Evolutionary conservation across 2,113 vertebrate genomes (phyloP).

Genomic region (Rhabdomys dilectus): DNA sequence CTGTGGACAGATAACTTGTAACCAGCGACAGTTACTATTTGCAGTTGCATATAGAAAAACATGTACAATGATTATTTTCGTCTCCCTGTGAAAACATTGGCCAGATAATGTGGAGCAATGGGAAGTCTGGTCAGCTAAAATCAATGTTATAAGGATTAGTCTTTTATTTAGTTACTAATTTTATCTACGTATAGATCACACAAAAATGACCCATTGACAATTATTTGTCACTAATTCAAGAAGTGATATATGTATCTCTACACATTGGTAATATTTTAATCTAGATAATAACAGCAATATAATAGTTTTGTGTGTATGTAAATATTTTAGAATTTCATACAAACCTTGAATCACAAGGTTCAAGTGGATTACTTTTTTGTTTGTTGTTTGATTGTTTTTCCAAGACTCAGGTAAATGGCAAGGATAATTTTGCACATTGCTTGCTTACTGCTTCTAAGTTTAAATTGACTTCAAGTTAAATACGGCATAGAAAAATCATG

Average conservation of each 20-base stretch:
- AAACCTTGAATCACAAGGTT: background rate
- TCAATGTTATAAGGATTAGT: background rate
- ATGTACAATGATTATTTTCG: background rate
- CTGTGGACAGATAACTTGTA: conserved; percentile 74
- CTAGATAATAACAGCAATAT: background rate
- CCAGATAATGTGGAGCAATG: background rate
- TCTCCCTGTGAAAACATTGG: conserved; percentile 2
- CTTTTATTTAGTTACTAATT: conserved; percentile 18
- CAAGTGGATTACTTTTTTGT: background rate
- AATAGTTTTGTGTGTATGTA: background rate
- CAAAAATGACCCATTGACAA: background rate
- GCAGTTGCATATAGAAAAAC: background rate
- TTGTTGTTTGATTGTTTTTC: background rate
- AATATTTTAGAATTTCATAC: background rate
- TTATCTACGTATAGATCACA: background rate
- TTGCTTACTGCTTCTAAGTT: background rate
- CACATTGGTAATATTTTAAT: background rate
- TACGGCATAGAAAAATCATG: background rate
- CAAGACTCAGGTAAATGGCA: background rate
- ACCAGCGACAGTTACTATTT: conserved; percentile 53
- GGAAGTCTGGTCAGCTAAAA: background rate
- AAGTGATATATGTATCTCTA: background rate
- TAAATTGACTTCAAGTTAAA: conserved; percentile 10
- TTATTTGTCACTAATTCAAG: background rate
- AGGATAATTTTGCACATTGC: background rate